These are phyloP conservation scores for Chaetorhynchus papuensis DNA, from an alignment of 2,113 vertebrate species.

Conservation along the genomic window DNA sequence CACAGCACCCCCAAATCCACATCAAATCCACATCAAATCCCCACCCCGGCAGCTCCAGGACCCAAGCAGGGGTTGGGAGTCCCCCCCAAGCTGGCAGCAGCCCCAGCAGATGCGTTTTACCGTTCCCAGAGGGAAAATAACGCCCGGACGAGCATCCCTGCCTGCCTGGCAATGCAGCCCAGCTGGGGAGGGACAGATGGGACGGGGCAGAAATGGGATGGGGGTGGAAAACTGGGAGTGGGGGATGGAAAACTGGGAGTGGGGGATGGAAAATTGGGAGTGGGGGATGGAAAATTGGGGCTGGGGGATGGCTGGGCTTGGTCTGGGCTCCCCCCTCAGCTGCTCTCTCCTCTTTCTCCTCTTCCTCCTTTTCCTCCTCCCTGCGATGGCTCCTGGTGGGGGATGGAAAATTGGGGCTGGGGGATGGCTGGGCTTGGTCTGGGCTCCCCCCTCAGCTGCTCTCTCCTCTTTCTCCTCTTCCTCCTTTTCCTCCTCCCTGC, in stretches of 20 bases:
- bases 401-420: background rate
- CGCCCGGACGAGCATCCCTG: background rate
- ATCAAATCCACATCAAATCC: background rate
- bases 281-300: too few species aligned
- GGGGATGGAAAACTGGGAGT: too few species aligned
- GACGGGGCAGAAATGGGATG: background rate
- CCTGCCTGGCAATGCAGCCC: background rate
- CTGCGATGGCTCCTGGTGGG: too few species aligned
- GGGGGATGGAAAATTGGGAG: too few species aligned
- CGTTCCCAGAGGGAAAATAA: background rate
- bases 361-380: too few species aligned
- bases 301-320: too few species aligned
- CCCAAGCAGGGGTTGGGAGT: background rate
- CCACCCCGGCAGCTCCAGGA: background rate
- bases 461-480: background rate
- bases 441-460: background rate
- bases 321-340: too few species aligned
- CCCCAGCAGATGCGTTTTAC: slow-evolving; percentile 42
- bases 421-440: background rate
- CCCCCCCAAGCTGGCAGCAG: background rate
- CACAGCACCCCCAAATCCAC: background rate
- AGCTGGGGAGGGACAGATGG: background rate
- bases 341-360: too few species aligned
- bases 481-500: background rate
- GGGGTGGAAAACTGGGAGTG: background rate